Base-by-base conservation (phyloP, 2,797 vertebrate species). In the Schizopygopsis malacanthus region DNA sequence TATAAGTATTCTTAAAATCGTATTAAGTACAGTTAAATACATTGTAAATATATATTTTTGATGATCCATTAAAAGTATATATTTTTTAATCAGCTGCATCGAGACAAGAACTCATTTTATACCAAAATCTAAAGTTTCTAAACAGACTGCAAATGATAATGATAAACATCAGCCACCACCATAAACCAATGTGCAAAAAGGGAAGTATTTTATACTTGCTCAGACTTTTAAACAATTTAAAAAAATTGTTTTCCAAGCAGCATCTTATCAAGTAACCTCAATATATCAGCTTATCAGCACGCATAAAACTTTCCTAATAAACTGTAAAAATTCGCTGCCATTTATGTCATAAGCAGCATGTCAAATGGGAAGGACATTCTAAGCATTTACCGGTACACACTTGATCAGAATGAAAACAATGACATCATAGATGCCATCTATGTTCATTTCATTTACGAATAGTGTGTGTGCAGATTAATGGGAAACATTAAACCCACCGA, bases 331-430 rank as follows among this genome's bases (percentile, higher is more conserved):
- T n/a, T 63, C 69, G 20, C 33, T 81, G 80, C 43, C 67, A 84
- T 85, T 67, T 81, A 80, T 63, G 78, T 67, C 45, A 85, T 22
- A 39, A 67, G 78, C 41, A 72, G 41, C 65, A 52, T 65, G 69
- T 75, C 15, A 81, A 82, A 70, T 50, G 39, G 63, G 39, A 85
- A 84, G 81, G 80, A 72, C 63, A 85, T 87, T 85, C 69, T 76
- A 79, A 73, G 65, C 50, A 88, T 87, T 87, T 61, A 84, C 61
- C 70, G 70, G 20, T 77, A 63, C 78, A 79, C 65, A 81, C 78
- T 88, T 52, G 45, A 89, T 87, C 90, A 88, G 81, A 88, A 90
- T 87, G 73, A 91, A 91, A 91, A 91, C 90, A 90, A 89, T 89
- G 89, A 91, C 71, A 81, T 88, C 89, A 87, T 76, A 69, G 88